Percentiles rank a stretch among this genome's conserved stretches.
Conservation (phyloP, 2,888 invertebrate species). For the Trichacis sp. region DNA sequence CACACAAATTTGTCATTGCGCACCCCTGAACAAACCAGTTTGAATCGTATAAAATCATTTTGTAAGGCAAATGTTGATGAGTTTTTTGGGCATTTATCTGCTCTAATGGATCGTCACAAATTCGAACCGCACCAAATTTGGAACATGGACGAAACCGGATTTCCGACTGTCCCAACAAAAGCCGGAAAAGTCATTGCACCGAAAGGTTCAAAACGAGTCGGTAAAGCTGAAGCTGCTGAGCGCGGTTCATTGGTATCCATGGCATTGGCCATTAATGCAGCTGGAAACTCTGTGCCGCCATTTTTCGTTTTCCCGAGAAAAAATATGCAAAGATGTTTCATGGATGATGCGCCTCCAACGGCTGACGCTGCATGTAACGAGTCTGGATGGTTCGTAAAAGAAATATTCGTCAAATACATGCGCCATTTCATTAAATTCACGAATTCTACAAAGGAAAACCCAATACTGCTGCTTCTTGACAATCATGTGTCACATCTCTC, state of each 20-base stretch:
- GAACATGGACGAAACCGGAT: neutral
- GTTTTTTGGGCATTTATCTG: slow-evolving; percentile 11
- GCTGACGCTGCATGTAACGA: too few relatives aligned
- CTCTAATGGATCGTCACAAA: neutral
- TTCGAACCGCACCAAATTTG: slow-evolving; percentile 1
- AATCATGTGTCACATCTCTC: slow-evolving; percentile 44
- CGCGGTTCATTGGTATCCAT: slow-evolving; percentile 42
- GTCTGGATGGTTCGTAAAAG: slow-evolving; percentile 35
- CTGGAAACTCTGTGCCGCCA: slow-evolving; percentile 41
- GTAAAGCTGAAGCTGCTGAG: slow-evolving; percentile 40
- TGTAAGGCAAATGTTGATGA: slow-evolving; percentile 19
- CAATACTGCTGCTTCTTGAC: slow-evolving; percentile 51
- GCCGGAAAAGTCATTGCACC: neutral
- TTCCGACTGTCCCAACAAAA: neutral
- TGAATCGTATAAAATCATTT: slow-evolving; percentile 54
- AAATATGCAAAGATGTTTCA: neutral
- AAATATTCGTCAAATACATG: slow-evolving; percentile 35
- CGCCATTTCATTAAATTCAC: slow-evolving; percentile 54
- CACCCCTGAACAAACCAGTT: slow-evolving; percentile 15
- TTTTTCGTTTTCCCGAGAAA: slow-evolving; percentile 42
- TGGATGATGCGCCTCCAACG: slow-evolving; percentile 4
- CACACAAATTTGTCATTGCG: slow-evolving; percentile 15
- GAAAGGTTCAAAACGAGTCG: slow-evolving; percentile 19
- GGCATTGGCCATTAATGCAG: slow-evolving; percentile 37
- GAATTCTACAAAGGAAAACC: slow-evolving; percentile 45